Evolutionary conservation across 2,888 invertebrate species (phyloP).

Genomic region (Ophion ventricosus): DNA sequence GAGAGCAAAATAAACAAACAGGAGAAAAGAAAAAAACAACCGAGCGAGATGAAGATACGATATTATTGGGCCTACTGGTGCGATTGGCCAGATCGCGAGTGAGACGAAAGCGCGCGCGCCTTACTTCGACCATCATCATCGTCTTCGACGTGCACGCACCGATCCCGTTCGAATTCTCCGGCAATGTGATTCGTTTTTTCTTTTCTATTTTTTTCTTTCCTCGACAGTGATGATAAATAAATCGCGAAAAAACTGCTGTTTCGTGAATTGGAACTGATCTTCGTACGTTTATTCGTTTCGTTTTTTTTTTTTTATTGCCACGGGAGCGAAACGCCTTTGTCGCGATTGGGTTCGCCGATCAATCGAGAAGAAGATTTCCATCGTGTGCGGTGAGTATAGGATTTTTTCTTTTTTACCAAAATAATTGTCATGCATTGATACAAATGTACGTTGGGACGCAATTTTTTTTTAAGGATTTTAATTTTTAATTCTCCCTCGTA

Average conservation of each 20-base stretch:
- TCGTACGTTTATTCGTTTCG: constrained; percentile 5
- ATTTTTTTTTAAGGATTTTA: too few relatives aligned
- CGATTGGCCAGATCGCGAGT: not conserved
- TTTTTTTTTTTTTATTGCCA: not conserved
- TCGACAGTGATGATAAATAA: constrained; percentile 20
- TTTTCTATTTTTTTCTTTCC: not conserved
- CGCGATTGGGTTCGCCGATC: not conserved
- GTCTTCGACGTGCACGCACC: not conserved
- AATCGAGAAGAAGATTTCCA: not conserved
- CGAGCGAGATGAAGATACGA: too few relatives aligned
- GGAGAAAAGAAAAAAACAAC: too few relatives aligned
- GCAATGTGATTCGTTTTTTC: not conserved
- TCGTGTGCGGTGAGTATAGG: not conserved
- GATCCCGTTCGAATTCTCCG: not conserved
- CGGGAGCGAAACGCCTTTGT: not conserved
- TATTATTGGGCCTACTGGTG: not conserved
- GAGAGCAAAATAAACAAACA: too few relatives aligned
- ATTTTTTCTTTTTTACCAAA: too few relatives aligned
- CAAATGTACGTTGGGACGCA: too few relatives aligned
- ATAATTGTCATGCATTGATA: too few relatives aligned
- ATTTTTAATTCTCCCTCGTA: too few relatives aligned
- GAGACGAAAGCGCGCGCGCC: too few relatives aligned
- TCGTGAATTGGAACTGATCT: constrained; percentile 20
- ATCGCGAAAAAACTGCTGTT: constrained; percentile 36
- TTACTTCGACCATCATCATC: not conserved